A percentile compares a stretch with the other conserved stretches of the same genome.
These are phyloP conservation scores for Phodopus roborovskii DNA, from an alignment of 2,113 vertebrate genomes.

Conservation along the genomic window DNA sequence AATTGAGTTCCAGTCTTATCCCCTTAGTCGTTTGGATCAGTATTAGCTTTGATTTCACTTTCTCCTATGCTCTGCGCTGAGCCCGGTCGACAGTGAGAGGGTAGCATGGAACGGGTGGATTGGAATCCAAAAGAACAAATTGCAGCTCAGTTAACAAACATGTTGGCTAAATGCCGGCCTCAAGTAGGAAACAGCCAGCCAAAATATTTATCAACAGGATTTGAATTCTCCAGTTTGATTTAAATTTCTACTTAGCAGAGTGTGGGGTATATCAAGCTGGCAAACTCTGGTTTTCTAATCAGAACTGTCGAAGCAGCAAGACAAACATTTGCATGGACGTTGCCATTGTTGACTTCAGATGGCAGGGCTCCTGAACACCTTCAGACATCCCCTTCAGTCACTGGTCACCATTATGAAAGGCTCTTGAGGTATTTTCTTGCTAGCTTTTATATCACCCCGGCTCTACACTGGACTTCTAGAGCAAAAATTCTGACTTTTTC, in stretches of 20 bases:
- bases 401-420: neutral
- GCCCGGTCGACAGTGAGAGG: conserved; percentile 66
- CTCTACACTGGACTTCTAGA: neutral
- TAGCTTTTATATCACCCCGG: neutral
- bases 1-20: conserved; percentile 69
- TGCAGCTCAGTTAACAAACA: conserved; percentile 62
- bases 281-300: conserved; percentile 56
- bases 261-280: conserved; percentile 53
- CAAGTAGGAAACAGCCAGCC: conserved; percentile 72
- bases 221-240: conserved; percentile 76
- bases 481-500: neutral
- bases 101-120: conserved; percentile 60
- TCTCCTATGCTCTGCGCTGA: conserved; percentile 60
- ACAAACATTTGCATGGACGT: conserved; percentile 48
- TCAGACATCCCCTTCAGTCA: neutral
- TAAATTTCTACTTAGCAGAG: conserved; percentile 73
- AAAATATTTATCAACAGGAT: conserved; percentile 83
- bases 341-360: neutral
- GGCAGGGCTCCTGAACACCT: neutral
- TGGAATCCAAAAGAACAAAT: conserved; percentile 71
- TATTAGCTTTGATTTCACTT: conserved; percentile 72
- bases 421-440: neutral
- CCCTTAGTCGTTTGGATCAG: conserved; percentile 64
- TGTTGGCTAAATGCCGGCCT: conserved; percentile 69
- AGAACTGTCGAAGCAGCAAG: conserved; percentile 45